phyloP scores from a whole-genome alignment of 2,113 vertebrate genomes.

The Pelusios castaneus region DNA sequence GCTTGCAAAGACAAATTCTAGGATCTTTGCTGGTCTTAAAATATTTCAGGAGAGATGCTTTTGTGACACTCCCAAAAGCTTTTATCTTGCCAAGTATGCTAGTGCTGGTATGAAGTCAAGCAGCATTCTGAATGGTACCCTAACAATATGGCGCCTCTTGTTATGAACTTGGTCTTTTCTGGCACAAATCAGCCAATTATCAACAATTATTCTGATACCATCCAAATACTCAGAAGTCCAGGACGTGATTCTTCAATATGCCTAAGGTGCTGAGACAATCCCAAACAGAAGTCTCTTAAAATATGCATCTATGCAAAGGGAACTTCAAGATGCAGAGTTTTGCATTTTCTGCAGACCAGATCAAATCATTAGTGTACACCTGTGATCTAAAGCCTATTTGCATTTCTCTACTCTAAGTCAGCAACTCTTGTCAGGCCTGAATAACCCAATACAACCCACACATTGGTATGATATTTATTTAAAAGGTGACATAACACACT shows the following conservation, averaged over 20 bases:
- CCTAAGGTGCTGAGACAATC: background rate
- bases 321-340: slow-evolving; percentile 9
- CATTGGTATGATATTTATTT: too few relatives aligned
- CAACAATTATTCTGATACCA: background rate
- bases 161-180: background rate
- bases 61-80: background rate
- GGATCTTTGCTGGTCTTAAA: background rate
- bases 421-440: too few relatives aligned
- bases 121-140: background rate
- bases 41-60: background rate
- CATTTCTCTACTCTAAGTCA: too few relatives aligned
- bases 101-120: background rate
- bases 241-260: background rate
- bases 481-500: too few relatives aligned
- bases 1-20: background rate
- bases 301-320: background rate
- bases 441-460: too few relatives aligned
- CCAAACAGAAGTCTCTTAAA: background rate
- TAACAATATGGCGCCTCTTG: background rate
- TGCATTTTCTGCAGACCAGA: background rate
- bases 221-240: background rate
- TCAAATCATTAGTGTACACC: background rate
- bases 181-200: background rate
- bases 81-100: background rate
- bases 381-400: background rate